Evolutionary conservation across 2,113 vertebrate species (phyloP).

Genomic region (Osmerus mordax): DNA sequence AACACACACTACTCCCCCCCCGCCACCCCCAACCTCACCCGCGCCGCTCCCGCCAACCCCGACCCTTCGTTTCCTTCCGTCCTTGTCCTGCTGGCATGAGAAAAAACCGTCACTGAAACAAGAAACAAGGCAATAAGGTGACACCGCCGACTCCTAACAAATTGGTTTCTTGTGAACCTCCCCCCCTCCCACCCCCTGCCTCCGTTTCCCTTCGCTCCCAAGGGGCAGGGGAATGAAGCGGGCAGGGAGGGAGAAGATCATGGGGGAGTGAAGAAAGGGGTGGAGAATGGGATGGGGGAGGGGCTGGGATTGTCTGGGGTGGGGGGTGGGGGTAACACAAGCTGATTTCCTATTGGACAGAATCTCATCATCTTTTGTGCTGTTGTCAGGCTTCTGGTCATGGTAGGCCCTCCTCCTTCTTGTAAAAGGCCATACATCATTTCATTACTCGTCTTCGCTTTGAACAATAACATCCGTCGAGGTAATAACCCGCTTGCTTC

Average conservation of each 20-base stretch:
- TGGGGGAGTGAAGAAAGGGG: neutral
- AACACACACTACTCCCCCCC: conserved; percentile 1
- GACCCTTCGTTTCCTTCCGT: conserved; percentile 1
- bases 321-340: conserved; percentile 60
- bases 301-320: neutral
- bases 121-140: conserved; percentile 55
- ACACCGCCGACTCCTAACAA: conserved; percentile 56
- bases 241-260: too few relatives aligned
- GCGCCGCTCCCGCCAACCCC: neutral
- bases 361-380: conserved; percentile 73
- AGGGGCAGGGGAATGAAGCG: conserved; percentile 10
- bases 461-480: conserved; percentile 65
- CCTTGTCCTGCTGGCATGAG: conserved; percentile 21
- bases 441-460: conserved; percentile 57
- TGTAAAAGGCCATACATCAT: conserved; percentile 67
- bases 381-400: conserved; percentile 64
- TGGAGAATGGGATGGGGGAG: neutral
- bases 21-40: neutral
- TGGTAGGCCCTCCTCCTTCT: conserved; percentile 28
- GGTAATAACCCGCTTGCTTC: conserved; percentile 56
- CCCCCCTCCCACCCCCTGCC: conserved; percentile 22
- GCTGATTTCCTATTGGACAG: conserved; percentile 65
- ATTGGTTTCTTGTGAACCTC: conserved; percentile 59
- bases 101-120: conserved; percentile 41
- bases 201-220: conserved; percentile 3